Conservation (phyloP, 2,888 invertebrate genomes). For the Pogonocherus hispidulus region DNA sequence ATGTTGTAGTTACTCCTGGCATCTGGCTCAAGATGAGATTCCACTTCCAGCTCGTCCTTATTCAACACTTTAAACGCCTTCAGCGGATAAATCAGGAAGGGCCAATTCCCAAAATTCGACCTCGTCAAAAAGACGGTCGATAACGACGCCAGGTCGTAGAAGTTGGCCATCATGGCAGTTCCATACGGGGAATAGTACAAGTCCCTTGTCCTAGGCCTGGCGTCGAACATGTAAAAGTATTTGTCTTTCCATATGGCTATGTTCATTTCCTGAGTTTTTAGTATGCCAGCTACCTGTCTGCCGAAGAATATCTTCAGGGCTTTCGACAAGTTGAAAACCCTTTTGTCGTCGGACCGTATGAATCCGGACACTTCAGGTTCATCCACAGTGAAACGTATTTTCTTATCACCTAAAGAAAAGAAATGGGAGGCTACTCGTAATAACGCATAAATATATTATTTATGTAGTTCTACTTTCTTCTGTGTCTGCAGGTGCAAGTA, state of each 20-base stretch:
- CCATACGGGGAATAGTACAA: conserved; percentile 72
- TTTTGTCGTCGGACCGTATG: conserved; percentile 62
- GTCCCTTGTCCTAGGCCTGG: conserved; percentile 72
- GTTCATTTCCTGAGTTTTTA: conserved; percentile 67
- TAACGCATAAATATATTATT: too few species aligned
- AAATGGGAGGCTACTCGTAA: too few species aligned
- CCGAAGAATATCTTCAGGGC: conserved; percentile 73
- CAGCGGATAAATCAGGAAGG: conserved; percentile 57
- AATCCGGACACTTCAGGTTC: conserved; percentile 65
- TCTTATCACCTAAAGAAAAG: conserved; percentile 61
- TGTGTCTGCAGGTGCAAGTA: too few species aligned
- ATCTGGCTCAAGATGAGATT: conserved; percentile 69
- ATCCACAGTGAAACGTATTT: conserved; percentile 64
- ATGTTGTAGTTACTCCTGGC: conserved; percentile 73
- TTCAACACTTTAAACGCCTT: conserved; percentile 63
- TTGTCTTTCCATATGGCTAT: conserved; percentile 74
- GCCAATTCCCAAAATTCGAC: conserved; percentile 54
- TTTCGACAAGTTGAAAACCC: conserved; percentile 69
- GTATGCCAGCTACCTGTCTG: conserved; percentile 70
- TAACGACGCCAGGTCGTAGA: conserved; percentile 71
- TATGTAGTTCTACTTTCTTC: too few species aligned
- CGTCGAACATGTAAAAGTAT: conserved; percentile 77
- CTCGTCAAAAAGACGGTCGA: conserved; percentile 70
- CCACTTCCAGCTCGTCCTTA: conserved; percentile 69
- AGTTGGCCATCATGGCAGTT: conserved; percentile 72